These are phyloP conservation scores for Steatornis caripensis DNA, from an alignment of 2,113 vertebrate species.

Conservation along the genomic window DNA sequence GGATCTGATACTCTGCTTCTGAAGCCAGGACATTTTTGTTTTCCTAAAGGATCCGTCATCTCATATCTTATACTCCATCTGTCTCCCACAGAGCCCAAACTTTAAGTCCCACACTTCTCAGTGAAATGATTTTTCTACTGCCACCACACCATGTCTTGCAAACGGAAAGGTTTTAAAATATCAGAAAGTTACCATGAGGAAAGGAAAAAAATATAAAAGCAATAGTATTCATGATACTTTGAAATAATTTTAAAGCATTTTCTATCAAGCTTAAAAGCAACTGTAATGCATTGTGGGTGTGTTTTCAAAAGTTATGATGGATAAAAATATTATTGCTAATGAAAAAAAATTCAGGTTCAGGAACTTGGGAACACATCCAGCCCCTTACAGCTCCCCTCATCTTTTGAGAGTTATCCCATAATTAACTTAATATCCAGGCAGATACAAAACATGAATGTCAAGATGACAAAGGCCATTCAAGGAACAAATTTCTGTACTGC, in stretches of 20 bases:
- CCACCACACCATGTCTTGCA: neutral
- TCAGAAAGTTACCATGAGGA: neutral
- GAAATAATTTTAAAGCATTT: neutral
- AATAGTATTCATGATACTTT: accelerated
- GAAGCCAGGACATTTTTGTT: neutral
- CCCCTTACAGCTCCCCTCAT: neutral
- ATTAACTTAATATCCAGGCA: neutral
- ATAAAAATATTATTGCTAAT: neutral
- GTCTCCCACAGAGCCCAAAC: neutral
- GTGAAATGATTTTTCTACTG: neutral
- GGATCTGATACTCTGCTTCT: neutral
- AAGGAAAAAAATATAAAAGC: neutral
- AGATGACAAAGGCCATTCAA: neutral
- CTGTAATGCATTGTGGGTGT: neutral
- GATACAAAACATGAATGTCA: neutral
- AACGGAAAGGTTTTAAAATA: neutral
- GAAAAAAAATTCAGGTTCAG: neutral
- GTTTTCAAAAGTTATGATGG: neutral
- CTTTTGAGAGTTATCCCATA: neutral
- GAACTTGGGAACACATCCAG: neutral
- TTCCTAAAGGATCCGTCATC: neutral
- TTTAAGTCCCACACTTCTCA: neutral
- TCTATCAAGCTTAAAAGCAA: neutral
- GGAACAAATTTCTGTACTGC: neutral
- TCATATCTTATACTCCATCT: accelerated